Evolutionary conservation across 2,113 vertebrate species (phyloP).

Genomic region (Enhydra lutris): DNA sequence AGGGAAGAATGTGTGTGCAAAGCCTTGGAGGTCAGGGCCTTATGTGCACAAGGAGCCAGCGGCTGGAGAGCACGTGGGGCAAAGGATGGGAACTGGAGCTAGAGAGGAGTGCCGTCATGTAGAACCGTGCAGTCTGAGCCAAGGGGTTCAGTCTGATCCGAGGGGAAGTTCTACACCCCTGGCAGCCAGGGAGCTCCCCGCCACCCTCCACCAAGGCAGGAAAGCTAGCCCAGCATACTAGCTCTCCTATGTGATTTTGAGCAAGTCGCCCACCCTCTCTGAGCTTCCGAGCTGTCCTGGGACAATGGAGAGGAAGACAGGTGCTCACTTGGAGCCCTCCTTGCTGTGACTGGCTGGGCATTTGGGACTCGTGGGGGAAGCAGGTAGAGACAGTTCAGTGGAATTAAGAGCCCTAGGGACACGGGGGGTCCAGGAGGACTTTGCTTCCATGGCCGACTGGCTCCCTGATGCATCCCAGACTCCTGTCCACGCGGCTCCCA

Average conservation of each 20-base stretch:
- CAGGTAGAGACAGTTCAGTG: slow-evolving; percentile 62
- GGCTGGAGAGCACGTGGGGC: not conserved
- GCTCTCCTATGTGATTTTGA: not conserved
- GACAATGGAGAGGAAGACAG: not conserved
- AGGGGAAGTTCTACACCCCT: not conserved
- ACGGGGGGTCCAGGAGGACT: slow-evolving; percentile 60
- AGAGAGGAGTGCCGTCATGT: too few species aligned
- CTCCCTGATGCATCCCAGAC: slow-evolving; percentile 72
- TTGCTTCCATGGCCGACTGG: slow-evolving; percentile 68
- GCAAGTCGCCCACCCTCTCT: not conserved
- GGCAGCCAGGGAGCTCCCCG: not conserved
- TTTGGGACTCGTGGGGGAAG: not conserved
- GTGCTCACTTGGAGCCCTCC: not conserved
- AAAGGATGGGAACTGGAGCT: not conserved
- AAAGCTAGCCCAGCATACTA: not conserved
- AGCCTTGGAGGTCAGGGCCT: not conserved
- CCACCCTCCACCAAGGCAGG: not conserved
- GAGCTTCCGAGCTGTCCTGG: not conserved
- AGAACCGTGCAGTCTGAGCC: not conserved
- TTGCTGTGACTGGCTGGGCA: not conserved
- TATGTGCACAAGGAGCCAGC: not conserved
- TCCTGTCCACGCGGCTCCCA: slow-evolving; percentile 61
- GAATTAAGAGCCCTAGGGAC: slow-evolving; percentile 73
- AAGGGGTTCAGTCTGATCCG: not conserved
- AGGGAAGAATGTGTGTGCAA: not conserved